These are phyloP conservation scores for Pipa parva DNA, from an alignment of 2,113 vertebrate genomes.

Conservation along the genomic window DNA sequence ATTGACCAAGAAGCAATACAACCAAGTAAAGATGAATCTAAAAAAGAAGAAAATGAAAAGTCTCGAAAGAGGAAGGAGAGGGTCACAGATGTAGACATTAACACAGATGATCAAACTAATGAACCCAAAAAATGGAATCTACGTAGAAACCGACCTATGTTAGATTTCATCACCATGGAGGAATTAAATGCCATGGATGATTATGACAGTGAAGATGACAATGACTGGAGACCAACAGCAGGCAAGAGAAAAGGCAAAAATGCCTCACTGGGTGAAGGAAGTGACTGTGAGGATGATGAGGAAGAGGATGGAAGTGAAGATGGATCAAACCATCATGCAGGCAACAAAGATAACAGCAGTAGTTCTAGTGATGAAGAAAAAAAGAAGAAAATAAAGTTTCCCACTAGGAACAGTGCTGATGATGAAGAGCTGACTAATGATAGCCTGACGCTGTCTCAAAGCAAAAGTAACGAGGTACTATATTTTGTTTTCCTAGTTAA, in stretches of 20 bases:
- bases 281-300: slow-evolving; percentile 75
- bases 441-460: slow-evolving; percentile 91
- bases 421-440: slow-evolving; percentile 97
- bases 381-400: slow-evolving; percentile 77
- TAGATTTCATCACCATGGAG: slow-evolving; percentile 95
- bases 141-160: slow-evolving; percentile 83
- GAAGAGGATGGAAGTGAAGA: slow-evolving; percentile 73
- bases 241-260: slow-evolving; percentile 80
- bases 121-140: slow-evolving; percentile 98
- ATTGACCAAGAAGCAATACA: slow-evolving; percentile 64
- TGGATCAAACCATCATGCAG: slow-evolving; percentile 70
- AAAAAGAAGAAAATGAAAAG: slow-evolving; percentile 67
- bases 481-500: slow-evolving; percentile 62
- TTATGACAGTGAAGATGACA: slow-evolving; percentile 97
- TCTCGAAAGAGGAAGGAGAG: slow-evolving; percentile 70
- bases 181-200: slow-evolving; percentile 96
- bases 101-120: slow-evolving; percentile 68
- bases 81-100: slow-evolving; percentile 47
- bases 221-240: slow-evolving; percentile 88
- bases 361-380: slow-evolving; percentile 78
- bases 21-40: slow-evolving; percentile 70
- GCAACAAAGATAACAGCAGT: slow-evolving; percentile 68
- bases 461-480: slow-evolving; percentile 93
- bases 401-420: slow-evolving; percentile 77
- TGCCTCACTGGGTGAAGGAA: slow-evolving; percentile 68